Base-by-base conservation (phyloP, 2,797 vertebrate genomes). In the Intellagama lesueurii region DNA sequence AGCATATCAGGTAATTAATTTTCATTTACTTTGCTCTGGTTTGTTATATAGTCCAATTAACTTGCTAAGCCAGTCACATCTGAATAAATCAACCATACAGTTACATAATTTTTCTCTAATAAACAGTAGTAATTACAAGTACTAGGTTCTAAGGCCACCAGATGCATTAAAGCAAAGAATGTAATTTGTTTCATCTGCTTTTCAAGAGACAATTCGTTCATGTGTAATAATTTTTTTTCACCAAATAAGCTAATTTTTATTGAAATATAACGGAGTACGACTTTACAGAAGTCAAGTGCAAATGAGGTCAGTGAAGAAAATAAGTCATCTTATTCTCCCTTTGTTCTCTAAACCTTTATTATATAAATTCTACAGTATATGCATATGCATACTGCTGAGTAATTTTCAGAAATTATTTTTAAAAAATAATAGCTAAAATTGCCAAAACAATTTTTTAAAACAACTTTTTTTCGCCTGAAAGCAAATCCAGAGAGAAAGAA, bases 161-260 rank as follows among this genome's bases (percentile, higher is more conserved):
- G 97, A 97, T 97, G 97, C 95, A 96, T 91, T 95, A 94, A 94
- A 95, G 92, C 92, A 96, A 94, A 94, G 91, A 96, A 92, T 93
- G 92, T 96, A 96, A 96, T 97, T 97, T 96, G 95, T 96, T 96
- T 96, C 44, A 94, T 94, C 96, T 96, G 96, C 94, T 97, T 96
- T 93, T 49, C 72, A 94, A 96, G 93, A 96, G 96, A 92, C 90
- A 96, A 95, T 86, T 86, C 94, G 96, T 94, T 96, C 95, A 96
- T 95, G 95, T 93, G 92, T 96, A 95, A 93, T 93, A 94, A 96
- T 95, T 96, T 94, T 22, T 2, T 95, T 93, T 94, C 89, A 95
- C 94, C 92, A 89, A 94, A 95, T 95, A 94, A 93, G 94, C 94
- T 96, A 95, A 95, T 95, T 96, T 90, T 93, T 92, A 93, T 94